Evolutionary conservation across 1,140 invertebrate species (phyloP).

Genomic region (Agraylea sexmaculata): DNA sequence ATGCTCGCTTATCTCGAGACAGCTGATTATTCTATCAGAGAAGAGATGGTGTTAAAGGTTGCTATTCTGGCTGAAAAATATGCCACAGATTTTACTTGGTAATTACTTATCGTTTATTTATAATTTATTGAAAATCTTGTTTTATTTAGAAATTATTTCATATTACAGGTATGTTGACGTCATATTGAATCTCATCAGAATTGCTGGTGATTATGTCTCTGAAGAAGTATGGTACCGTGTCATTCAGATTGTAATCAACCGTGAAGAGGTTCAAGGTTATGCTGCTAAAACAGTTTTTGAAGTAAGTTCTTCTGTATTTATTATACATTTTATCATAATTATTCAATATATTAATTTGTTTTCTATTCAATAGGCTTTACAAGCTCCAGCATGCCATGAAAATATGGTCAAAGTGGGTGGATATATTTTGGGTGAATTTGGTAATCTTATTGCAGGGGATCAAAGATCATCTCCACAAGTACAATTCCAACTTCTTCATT

Average conservation of each 20-base stretch:
- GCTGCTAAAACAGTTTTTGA: slow-evolving; percentile 99
- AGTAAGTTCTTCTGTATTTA: slow-evolving; percentile 26
- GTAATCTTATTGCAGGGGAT: slow-evolving; percentile 98
- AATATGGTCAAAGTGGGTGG: slow-evolving; percentile 99
- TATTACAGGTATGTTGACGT: slow-evolving; percentile 75
- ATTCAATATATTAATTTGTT: not conserved
- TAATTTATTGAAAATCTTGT: slow-evolving; percentile 5
- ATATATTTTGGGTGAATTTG: slow-evolving; percentile 99
- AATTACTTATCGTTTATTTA: slow-evolving; percentile 23
- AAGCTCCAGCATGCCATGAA: slow-evolving; percentile 98
- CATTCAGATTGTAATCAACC: slow-evolving; percentile 99
- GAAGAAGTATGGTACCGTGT: slow-evolving; percentile 99
- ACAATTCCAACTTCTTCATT: slow-evolving; percentile 94
- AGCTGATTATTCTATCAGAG: slow-evolving; percentile 98
- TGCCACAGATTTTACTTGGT: slow-evolving; percentile 98
- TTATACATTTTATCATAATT: not conserved
- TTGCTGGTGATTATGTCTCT: slow-evolving; percentile 98
- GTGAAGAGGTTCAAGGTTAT: slow-evolving; percentile 98
- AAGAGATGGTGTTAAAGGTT: slow-evolving; percentile 99
- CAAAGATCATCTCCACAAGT: slow-evolving; percentile 90
- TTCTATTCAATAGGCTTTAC: slow-evolving; percentile 56
- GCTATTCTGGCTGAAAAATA: slow-evolving; percentile 99
- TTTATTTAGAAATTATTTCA: slow-evolving; percentile 3
- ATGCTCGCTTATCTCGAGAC: slow-evolving; percentile 99
- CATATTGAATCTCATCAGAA: slow-evolving; percentile 97